A percentile compares a stretch with the other conserved stretches of the same genome.
phyloP scores from a whole-genome alignment of 1,140 invertebrate species.

The Palaemon carinicauda region DNA sequence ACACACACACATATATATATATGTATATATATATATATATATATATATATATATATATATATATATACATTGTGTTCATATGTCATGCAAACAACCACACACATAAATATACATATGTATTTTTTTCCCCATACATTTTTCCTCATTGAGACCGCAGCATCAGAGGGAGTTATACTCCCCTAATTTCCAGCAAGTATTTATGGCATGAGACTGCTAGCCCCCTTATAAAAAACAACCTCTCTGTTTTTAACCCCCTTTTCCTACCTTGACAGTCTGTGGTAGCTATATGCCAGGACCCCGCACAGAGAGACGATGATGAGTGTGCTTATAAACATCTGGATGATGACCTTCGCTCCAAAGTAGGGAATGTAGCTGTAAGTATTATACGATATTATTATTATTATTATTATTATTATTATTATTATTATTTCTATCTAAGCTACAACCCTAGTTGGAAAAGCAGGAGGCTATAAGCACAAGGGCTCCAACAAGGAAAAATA shows the following conservation, averaged over 20 bases:
- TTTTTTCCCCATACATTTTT: no score
- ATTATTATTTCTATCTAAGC: no score
- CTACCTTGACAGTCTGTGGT: not conserved
- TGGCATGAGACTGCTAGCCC: no score
- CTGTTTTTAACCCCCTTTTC: not conserved
- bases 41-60: conserved; percentile 4
- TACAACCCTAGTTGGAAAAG: no score
- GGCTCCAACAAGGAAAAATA: no score
- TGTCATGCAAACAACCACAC: not conserved
- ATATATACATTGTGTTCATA: not conserved
- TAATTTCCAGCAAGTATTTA: no score
- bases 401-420: no score
- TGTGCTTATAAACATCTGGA: not conserved
- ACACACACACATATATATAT: not conserved
- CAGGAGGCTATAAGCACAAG: no score
- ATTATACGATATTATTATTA: no score
- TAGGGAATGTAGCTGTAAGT: conserved; percentile 30
- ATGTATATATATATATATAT: conserved; percentile 3
- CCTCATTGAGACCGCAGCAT: not conserved
- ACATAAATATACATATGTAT: no score
- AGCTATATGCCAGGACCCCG: conserved; percentile 2
- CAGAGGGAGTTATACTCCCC: no score
- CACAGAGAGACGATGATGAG: not conserved
- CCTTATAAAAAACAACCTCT: no score
- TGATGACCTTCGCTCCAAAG: not conserved